Conservation (phyloP, 2,113 vertebrate genomes). For the Salvator merianae region DNA sequence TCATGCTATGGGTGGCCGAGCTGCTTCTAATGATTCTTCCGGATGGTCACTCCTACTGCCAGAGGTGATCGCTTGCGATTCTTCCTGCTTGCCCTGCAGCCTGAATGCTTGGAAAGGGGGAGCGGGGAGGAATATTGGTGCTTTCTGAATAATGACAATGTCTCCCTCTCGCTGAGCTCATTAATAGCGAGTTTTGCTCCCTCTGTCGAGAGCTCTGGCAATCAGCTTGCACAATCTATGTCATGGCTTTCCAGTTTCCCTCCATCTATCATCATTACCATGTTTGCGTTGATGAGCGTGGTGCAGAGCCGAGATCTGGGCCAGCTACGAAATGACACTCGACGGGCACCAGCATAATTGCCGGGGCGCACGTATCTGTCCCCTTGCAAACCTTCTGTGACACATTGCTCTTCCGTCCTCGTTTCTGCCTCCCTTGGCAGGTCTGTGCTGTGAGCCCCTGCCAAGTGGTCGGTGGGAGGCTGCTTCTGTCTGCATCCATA, state of each 20-base stretch:
- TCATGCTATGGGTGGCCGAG: too few relatives aligned
- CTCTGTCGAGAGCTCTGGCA: conserved; percentile 38
- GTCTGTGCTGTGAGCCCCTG: conserved; percentile 49
- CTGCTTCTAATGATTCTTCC: background rate
- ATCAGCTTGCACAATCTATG: conserved; percentile 53
- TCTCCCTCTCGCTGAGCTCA: background rate
- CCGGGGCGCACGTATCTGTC: conserved; percentile 66
- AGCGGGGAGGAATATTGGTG: background rate
- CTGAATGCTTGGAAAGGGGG: background rate
- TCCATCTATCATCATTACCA: conserved; percentile 74
- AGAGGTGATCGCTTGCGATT: background rate
- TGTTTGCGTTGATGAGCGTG: conserved; percentile 69
- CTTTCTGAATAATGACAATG: background rate
- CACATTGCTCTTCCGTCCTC: conserved; percentile 57
- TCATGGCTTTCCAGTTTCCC: conserved; percentile 53
- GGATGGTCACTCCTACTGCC: too few relatives aligned
- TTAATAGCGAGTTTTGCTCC: conserved; percentile 17
- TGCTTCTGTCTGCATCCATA: background rate
- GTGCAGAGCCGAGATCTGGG: conserved; percentile 68
- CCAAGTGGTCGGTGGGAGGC: conserved; percentile 45
- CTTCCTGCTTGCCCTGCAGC: background rate
- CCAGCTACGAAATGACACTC: conserved; percentile 73
- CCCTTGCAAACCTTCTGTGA: conserved; percentile 66
- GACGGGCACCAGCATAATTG: conserved; percentile 71
- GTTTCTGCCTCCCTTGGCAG: conserved; percentile 64